Base-by-base conservation (phyloP, 35 echinoderm and acorn worm genomes). In the Holothuria glaberrima region DNA sequence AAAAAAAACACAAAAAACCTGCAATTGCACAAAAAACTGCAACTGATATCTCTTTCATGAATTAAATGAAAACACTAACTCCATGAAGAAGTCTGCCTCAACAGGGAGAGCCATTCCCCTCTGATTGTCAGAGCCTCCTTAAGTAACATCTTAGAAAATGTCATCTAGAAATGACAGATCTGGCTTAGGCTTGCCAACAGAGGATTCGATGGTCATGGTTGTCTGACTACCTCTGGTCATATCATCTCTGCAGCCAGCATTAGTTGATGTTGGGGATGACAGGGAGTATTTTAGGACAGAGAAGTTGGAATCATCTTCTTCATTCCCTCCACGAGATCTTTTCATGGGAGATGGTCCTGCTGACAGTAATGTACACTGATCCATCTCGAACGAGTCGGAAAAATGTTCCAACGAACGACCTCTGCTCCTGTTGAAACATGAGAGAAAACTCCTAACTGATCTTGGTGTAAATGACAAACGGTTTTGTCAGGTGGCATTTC, bases 131-230 rank as follows among this genome's bases (percentile, higher is more conserved):
- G 50, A 0, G 13, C 50, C 50, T 10, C 50, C 50, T 54, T 1
- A 54, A 54, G 50, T 54, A 54, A 27, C 19, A 21, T 48, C 71
- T 75, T 27, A 78, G 46, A 78, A 78, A 12, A 78, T 78, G 74
- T 78, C 74, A 48, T 78, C 74, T 17, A 78, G 74, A 24, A 78
- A 78, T 30, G 74, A 78, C 41, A 78, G 16, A 78, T 78, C 74
- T 48, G 74, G 74, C 44, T 48, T 48, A 5, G 7, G n/a, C 74
- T 13, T 78, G 21, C 20, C 38, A 41, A 12, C 21, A 5, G 7
- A 12, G 19, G 35, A 21, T n/a, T 50, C n/a, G 21, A 26, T 50
- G 21, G 38, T 78, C 36, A 50, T 25, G 19, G 12, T n/a, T n/a
- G 74, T 45, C 74, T 78, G 31, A 25, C 26, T 41, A 17, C 50